phyloP scores from a whole-genome alignment of 2,797 vertebrate species.

The Ispidina lecontei region DNA sequence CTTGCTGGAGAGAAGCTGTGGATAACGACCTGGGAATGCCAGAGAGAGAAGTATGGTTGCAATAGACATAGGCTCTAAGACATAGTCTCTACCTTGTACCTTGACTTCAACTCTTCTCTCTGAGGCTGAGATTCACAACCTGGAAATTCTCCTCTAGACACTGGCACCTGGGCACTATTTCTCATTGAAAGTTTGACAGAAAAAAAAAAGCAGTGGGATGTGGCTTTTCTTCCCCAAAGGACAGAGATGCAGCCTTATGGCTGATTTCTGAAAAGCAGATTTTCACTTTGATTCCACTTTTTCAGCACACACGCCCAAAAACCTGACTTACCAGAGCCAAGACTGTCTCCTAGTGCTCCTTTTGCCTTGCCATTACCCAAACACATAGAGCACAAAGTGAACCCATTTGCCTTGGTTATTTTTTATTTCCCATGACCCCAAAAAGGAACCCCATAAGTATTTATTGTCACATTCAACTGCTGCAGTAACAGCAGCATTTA shows the following conservation, averaged over 20 bases:
- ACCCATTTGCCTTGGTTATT: background rate
- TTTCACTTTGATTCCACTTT: background rate
- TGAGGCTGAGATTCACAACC: background rate
- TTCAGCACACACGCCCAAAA: background rate
- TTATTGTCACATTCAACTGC: background rate
- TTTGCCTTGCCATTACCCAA: background rate
- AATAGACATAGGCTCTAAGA: background rate
- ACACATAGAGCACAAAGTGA: background rate
- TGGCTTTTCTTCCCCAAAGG: background rate
- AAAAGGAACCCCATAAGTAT: rapidly evolving
- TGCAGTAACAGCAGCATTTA: background rate
- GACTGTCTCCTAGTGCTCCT: background rate
- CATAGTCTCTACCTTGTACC: background rate
- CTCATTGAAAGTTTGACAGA: background rate
- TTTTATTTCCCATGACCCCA: background rate
- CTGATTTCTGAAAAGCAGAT: background rate
- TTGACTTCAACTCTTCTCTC: background rate
- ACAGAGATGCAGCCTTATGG: background rate
- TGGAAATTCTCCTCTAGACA: background rate
- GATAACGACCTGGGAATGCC: background rate
- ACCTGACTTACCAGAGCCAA: background rate
- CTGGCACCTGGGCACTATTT: background rate
- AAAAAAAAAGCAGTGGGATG: background rate
- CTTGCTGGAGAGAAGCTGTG: background rate
- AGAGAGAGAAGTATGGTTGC: background rate